Conservation (phyloP, 2,888 invertebrate genomes). For the Parapristionchus giblindavisi region DNA sequence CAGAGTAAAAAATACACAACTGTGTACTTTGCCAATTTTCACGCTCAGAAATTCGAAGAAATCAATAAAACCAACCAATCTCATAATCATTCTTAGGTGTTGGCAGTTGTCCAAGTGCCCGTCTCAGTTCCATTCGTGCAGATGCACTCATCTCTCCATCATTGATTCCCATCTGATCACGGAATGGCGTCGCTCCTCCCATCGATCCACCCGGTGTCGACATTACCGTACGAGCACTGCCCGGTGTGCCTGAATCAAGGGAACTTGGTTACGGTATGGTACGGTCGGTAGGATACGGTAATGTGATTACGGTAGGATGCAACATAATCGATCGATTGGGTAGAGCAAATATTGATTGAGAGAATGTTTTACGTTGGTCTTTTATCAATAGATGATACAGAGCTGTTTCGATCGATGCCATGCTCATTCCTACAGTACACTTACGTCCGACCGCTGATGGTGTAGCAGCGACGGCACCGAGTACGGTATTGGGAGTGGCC, state of each 20-base stretch:
- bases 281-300: too few species aligned
- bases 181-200: conserved; percentile 27
- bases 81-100: conserved; percentile 96
- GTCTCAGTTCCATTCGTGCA: conserved; percentile 76
- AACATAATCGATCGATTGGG: too few species aligned
- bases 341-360: too few species aligned
- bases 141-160: conserved; percentile 79
- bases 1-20: too few species aligned
- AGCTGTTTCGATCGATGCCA: too few species aligned
- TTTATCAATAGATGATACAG: too few species aligned
- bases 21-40: too few species aligned
- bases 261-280: not conserved
- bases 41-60: too few species aligned
- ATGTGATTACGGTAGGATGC: too few species aligned
- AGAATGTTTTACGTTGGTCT: too few species aligned
- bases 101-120: conserved; percentile 84
- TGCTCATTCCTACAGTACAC: conserved; percentile 17
- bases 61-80: too few species aligned
- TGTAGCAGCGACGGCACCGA: conserved; percentile 75
- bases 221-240: not conserved
- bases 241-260: conserved; percentile 18
- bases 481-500: conserved; percentile 87
- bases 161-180: conserved; percentile 87
- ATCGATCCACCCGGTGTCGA: conserved; percentile 20
- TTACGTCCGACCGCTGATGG: conserved; percentile 53